Conservation (phyloP, 2,113 vertebrate species). For the Callipepla californica region DNA sequence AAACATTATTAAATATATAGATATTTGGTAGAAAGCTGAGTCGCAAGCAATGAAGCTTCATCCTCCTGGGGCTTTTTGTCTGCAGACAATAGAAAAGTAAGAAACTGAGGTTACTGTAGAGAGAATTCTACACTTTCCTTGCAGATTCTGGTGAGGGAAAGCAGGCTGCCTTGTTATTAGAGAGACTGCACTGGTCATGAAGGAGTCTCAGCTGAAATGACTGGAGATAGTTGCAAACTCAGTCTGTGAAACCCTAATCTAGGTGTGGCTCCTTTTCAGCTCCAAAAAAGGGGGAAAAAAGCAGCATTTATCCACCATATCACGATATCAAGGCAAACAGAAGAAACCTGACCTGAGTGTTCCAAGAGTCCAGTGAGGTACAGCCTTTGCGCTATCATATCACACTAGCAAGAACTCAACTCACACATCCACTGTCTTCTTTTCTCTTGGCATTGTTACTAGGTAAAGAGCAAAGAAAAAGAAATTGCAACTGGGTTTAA, state of each 20-base stretch:
- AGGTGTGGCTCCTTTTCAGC: not conserved
- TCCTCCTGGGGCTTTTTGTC: not conserved
- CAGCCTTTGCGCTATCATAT: not conserved
- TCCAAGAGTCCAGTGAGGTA: not conserved
- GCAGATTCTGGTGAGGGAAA: not conserved
- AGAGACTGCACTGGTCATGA: not conserved
- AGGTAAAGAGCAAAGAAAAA: slow-evolving; percentile 8
- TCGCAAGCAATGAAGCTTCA: slow-evolving; percentile 31
- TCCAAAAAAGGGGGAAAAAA: not conserved
- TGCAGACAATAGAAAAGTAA: slow-evolving; percentile 36
- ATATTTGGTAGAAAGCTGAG: slow-evolving; percentile 12
- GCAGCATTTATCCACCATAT: not conserved
- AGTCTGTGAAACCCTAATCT: not conserved
- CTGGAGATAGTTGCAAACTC: not conserved
- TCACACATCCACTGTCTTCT: not conserved
- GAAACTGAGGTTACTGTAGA: slow-evolving; percentile 3
- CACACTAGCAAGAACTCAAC: not conserved
- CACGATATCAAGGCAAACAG: not conserved
- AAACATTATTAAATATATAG: slow-evolving; percentile 55
- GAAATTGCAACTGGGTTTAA: not conserved
- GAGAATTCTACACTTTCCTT: not conserved
- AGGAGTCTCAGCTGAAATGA: not conserved
- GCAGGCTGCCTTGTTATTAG: not conserved
- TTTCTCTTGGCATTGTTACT: not conserved
- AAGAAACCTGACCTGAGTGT: not conserved